Evolutionary conservation across 1,140 invertebrate genomes (phyloP), one percentile per base, ranked within the genome.

Genomic region (Sminthurides bifidus): DNA sequence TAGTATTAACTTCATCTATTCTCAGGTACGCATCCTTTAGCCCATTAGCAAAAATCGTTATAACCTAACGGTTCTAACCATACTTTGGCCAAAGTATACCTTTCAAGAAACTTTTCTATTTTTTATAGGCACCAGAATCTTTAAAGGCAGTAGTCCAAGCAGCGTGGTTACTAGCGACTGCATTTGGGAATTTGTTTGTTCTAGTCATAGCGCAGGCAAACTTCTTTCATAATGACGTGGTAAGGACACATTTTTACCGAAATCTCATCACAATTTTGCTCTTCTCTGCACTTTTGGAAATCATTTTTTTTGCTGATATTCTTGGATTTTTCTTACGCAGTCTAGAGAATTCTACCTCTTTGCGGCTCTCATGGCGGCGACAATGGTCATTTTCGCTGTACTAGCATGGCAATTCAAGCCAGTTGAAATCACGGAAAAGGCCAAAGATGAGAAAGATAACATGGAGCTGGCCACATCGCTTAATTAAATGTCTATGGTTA

Each of bases 71-170:
- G n/a, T n/a, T n/a, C n/a, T n/a, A n/a, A n/a, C n/a, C n/a, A n/a
- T n/a, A n/a, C n/a, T n/a, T n/a, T n/a, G n/a, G n/a, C n/a, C n/a
- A n/a, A 43, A 43, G 10, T 43, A 10, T 15, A 21, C 41, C 10
- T n/a, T 31, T 29, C 63, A 54, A 35, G 29, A 35, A 33, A 58
- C 29, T 29, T 44, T 54, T 2, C 8, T 46, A 5, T 17, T 27
- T 43, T 52, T 82, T 82, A 6, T 80, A 94, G 77, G 85, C 91
- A 0, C 92, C 92, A 0, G 69, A 73, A n/a, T 84, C 80, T 57
- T 93, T 96, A 90, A 95, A 92, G 68, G 87, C 91, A 0, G 79
- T 97, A 0, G 69, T 98, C 24, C 84, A 89, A 68, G 88, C 92
- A 4, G 78, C 80, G 2, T 97, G 90, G 87, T 73, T 93, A 26